Percentiles rank a stretch among this genome's conserved stretches.
Conservation (phyloP, 2,797 vertebrate species). For the Acipenser ruthenus region DNA sequence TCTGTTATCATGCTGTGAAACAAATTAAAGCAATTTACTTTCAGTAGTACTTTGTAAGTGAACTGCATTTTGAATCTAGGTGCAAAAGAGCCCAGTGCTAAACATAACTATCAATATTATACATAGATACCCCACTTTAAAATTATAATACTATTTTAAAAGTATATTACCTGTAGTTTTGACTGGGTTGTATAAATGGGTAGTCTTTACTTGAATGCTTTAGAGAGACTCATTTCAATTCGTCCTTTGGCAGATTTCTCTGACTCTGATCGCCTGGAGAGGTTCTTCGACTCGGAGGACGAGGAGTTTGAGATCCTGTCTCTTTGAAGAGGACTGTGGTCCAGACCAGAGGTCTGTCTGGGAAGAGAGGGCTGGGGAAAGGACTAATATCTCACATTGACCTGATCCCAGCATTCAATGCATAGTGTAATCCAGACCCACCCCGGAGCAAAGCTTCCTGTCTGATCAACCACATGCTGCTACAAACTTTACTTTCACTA, state of each 20-base stretch:
- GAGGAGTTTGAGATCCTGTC: conserved; percentile 98
- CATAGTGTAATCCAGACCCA: conserved; percentile 24
- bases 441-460: conserved; percentile 1
- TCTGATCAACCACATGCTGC: conserved; percentile 15
- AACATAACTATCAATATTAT: no score
- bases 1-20: background rate
- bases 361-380: conserved; percentile 29
- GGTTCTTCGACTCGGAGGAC: conserved; percentile 96
- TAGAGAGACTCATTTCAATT: background rate
- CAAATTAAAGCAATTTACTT: background rate
- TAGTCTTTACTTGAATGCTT: no score
- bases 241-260: conserved; percentile 72
- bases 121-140: no score
- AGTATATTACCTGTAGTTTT: no score
- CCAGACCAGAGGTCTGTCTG: no score
- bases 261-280: conserved; percentile 82
- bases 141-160: no score
- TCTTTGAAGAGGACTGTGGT: conserved; percentile 61
- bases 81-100: no score
- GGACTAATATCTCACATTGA: conserved; percentile 34
- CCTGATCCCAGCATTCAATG: conserved; percentile 39
- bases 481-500: conserved; percentile 3
- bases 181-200: no score
- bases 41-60: background rate
- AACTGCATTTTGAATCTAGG: conserved; percentile 1